Percentiles rank a stretch among this genome's conserved stretches.
These are phyloP conservation scores for Lepilemur ruficaudatus DNA, from an alignment of 2,797 vertebrate genomes.

Conservation along the genomic window DNA sequence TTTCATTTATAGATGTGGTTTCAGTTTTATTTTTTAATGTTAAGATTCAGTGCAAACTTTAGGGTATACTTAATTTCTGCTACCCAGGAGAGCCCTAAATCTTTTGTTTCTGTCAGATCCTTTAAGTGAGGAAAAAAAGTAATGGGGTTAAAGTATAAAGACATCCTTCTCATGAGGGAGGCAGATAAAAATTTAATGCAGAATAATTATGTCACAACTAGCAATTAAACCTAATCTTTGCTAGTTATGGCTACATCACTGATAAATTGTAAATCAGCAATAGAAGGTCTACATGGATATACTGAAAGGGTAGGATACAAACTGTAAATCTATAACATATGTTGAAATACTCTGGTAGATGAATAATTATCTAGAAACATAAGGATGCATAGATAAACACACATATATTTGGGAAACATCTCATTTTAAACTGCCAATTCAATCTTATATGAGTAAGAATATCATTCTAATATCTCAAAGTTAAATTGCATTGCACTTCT, in stretches of 20 bases:
- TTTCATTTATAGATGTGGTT: background rate
- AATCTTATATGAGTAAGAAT: slow-evolving; percentile 28
- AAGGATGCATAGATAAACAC: background rate
- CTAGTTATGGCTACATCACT: background rate
- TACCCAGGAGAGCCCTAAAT: background rate
- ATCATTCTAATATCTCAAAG: slow-evolving; percentile 55
- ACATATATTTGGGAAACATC: background rate
- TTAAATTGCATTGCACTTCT: slow-evolving; percentile 63
- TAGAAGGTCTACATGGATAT: background rate
- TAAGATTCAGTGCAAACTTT: background rate
- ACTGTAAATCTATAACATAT: background rate
- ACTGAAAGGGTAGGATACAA: background rate
- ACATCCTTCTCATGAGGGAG: background rate
- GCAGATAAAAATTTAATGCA: slow-evolving; percentile 45
- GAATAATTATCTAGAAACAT: slow-evolving; percentile 52
- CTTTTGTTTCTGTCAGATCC: background rate
- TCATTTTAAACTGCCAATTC: slow-evolving; percentile 33
- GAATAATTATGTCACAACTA: background rate
- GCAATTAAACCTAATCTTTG: slow-evolving; percentile 2
- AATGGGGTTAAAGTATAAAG: background rate
- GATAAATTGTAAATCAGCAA: background rate
- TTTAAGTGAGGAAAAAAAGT: background rate
- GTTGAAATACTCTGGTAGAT: slow-evolving; percentile 17
- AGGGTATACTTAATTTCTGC: background rate
- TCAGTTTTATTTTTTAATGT: background rate